Base-by-base conservation (phyloP, 92 coral and sea anemone genomes). In the Muricea muricata region DNA sequence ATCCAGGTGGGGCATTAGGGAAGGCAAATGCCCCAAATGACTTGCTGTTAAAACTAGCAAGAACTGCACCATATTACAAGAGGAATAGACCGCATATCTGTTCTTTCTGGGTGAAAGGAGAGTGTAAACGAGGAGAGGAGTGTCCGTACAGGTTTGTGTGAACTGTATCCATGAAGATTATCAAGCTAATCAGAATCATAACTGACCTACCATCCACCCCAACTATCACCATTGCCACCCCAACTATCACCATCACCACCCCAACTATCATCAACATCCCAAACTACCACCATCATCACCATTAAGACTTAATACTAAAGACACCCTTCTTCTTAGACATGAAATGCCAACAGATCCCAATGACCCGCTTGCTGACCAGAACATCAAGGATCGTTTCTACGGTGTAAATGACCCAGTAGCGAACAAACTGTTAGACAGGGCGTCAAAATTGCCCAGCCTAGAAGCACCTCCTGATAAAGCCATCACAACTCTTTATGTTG, bases 301-400 rank as follows among this genome's bases (percentile, higher is more conserved):
- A 45, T n/a, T n/a, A n/a, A n/a, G n/a, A n/a, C n/a, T n/a, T n/a
- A n/a, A n/a, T n/a, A n/a, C n/a, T n/a, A n/a, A n/a, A n/a, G n/a
- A n/a, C n/a, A 55, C 24, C 58, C 4, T 71, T 30, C 63, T 60
- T 81, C 72, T 30, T 65, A 97, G 99, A 58, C 99, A 97, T 79
- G 99, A 97, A 50, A 93, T 97, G 99, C 99, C 99, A 15, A 97
- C 99, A 50, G 99, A 97, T 70, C 99, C 99, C 0, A 93, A 92
- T 83, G 99, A 97, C 67, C 99, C 99, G 26, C 82, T 97, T 41
- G 99, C 99, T 5, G 99, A 97, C 75, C 99, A 97, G 84, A 97
- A 97, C 87, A 97, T 97, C 76, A 97, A 93, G 61, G 99, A 97
- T 71, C 94, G 99, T 57, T 97, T 92, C 84, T 97, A 97, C 89